These are phyloP conservation scores for Acanthurus leucopareius DNA, from an alignment of 2,797 vertebrate species.

Conservation along the genomic window DNA sequence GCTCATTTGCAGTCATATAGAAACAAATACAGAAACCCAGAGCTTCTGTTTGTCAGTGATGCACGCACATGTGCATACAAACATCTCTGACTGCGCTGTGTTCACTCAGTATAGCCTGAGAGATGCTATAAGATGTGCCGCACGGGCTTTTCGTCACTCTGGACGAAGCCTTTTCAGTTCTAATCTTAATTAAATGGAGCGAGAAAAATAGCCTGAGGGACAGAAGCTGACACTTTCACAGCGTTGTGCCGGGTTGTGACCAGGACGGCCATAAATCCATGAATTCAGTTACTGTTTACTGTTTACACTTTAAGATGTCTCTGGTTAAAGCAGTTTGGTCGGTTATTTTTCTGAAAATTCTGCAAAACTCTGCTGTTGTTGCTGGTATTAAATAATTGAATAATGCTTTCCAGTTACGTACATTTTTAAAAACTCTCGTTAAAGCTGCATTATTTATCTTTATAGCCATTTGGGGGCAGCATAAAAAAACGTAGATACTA, in stretches of 20 bases:
- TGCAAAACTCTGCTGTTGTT: too few species aligned
- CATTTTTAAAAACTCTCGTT: too few species aligned
- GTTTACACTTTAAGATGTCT: too few species aligned
- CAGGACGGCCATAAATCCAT: constrained; percentile 46
- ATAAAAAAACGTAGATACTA: too few species aligned
- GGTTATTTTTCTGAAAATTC: too few species aligned
- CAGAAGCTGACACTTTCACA: constrained; percentile 27
- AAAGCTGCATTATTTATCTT: too few species aligned
- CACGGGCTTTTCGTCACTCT: not conserved
- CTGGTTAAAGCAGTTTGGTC: too few species aligned
- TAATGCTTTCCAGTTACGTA: too few species aligned
- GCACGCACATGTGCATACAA: not conserved
- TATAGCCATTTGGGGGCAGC: too few species aligned
- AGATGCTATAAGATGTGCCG: not conserved
- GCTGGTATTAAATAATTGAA: too few species aligned
- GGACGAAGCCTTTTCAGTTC: constrained; percentile 24
- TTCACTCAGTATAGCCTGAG: not conserved
- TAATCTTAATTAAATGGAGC: constrained; percentile 57
- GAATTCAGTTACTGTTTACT: constrained; percentile 9
- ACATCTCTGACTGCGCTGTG: not conserved
- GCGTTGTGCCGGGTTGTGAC: constrained; percentile 11
- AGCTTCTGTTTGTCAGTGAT: not conserved
- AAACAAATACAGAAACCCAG: not conserved
- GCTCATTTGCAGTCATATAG: not conserved
- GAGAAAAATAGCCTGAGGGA: constrained; percentile 43